A percentile compares a stretch with the other conserved stretches of the same genome.
Conservation (phyloP, 2,797 vertebrate genomes). For the Squalus acanthias region DNA sequence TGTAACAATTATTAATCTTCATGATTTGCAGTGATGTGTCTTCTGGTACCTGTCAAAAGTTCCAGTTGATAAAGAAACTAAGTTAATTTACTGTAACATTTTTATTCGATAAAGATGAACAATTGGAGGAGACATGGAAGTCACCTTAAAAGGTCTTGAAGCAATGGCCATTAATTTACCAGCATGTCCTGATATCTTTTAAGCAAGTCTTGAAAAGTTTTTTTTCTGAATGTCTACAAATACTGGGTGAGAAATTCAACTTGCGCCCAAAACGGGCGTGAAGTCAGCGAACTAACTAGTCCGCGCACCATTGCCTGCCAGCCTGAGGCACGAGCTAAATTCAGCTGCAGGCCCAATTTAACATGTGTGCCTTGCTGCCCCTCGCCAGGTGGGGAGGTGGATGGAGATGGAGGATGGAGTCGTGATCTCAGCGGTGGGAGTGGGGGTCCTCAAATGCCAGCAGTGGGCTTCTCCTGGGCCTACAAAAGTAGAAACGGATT, state of each 20-base stretch:
- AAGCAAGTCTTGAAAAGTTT: no score
- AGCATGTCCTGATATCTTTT: neutral
- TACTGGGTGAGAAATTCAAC: neutral
- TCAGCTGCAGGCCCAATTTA: neutral
- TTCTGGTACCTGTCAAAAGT: neutral
- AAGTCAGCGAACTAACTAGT: neutral
- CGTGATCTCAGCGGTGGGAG: neutral
- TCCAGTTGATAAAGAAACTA: neutral
- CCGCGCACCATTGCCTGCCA: neutral
- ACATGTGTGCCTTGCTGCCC: neutral
- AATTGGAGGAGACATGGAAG: neutral
- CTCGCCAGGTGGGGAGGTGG: neutral
- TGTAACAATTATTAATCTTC: neutral
- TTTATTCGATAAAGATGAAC: neutral
- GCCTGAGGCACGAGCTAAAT: neutral
- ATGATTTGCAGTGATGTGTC: neutral
- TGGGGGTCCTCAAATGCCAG: neutral
- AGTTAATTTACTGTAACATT: neutral
- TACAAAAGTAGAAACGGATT: neutral
- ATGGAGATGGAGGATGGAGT: neutral
- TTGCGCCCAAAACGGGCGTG: neutral
- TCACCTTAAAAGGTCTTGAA: neutral
- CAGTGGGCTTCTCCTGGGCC: neutral
- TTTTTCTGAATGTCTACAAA: neutral
- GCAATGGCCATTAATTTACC: neutral